Conservation (phyloP, 2,888 invertebrate species). For the Drosophila niveifrons region DNA sequence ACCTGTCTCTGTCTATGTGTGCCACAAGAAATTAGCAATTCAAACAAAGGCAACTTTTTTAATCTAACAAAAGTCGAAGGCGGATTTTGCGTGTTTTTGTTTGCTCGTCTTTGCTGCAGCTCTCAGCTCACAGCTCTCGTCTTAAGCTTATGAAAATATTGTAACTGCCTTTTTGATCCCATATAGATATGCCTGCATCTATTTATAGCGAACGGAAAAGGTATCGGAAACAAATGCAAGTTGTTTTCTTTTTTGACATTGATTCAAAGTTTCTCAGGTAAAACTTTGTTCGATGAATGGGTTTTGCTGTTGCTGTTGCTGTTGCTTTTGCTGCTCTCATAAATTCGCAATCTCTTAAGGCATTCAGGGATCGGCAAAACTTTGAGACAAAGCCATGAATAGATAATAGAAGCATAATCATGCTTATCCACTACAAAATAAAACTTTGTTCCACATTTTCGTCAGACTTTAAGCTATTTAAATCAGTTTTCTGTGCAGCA, state of each 20-base stretch:
- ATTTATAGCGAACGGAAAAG: conserved; percentile 1
- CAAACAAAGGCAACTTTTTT: conserved; percentile 60
- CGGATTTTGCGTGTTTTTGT: conserved; percentile 22
- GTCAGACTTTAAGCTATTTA: background rate
- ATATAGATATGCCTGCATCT: background rate
- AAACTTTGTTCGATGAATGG: conserved; percentile 55
- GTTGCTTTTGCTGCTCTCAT: conserved; percentile 13
- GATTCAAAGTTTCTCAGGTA: conserved; percentile 34
- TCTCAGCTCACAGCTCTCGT: background rate
- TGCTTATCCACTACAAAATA: conserved; percentile 1
- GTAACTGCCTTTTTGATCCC: background rate
- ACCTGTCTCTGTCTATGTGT: conserved; percentile 29
- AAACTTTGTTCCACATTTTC: conserved; percentile 24
- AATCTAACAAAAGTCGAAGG: conserved; percentile 41
- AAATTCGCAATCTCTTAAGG: conserved; percentile 31
- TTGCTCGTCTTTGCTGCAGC: conserved; percentile 21
- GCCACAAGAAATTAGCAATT: conserved; percentile 60
- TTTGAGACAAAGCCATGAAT: conserved; percentile 25
- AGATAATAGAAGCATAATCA: conserved; percentile 22
- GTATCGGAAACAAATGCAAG: conserved; percentile 31
- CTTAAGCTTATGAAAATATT: conserved; percentile 13
- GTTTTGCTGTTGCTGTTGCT: conserved; percentile 15
- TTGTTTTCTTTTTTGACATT: conserved; percentile 13
- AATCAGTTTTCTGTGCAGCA: background rate
- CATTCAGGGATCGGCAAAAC: conserved; percentile 18